Conservation (phyloP, 2,113 vertebrate genomes). For the Amazona guildingii region DNA sequence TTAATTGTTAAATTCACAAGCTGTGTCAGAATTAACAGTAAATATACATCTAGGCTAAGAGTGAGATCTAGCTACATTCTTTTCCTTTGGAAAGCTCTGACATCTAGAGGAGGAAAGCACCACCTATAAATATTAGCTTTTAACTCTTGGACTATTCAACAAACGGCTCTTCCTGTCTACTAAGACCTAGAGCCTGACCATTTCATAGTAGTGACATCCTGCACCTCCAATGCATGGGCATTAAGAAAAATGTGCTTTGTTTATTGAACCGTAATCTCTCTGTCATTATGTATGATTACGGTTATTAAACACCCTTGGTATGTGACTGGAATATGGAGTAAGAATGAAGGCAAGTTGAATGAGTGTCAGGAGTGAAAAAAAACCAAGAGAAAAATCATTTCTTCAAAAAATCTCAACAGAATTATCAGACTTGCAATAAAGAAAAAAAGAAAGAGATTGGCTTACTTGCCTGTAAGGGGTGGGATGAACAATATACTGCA, state of each 20-base stretch:
- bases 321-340: not conserved
- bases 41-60: not conserved
- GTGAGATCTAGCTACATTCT: not conserved
- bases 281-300: not conserved
- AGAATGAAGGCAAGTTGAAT: not conserved
- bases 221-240: not conserved
- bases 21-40: not conserved
- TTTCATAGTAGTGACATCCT: not conserved
- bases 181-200: not conserved
- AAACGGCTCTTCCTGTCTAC: not conserved
- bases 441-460: not conserved
- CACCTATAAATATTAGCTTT: not conserved
- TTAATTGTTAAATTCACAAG: not conserved
- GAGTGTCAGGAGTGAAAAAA: not conserved
- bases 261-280: not conserved
- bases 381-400: not conserved
- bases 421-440: not conserved
- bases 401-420: not conserved
- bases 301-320: not conserved
- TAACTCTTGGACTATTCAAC: not conserved
- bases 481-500: not conserved
- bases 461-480: not conserved
- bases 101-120: not conserved
- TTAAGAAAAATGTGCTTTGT: not conserved
- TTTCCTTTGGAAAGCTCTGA: conserved; percentile 8